Percentiles rank a stretch among this genome's conserved stretches.
phyloP scores from a whole-genome alignment of 2,113 vertebrate species.

The Microtus richardsoni region DNA sequence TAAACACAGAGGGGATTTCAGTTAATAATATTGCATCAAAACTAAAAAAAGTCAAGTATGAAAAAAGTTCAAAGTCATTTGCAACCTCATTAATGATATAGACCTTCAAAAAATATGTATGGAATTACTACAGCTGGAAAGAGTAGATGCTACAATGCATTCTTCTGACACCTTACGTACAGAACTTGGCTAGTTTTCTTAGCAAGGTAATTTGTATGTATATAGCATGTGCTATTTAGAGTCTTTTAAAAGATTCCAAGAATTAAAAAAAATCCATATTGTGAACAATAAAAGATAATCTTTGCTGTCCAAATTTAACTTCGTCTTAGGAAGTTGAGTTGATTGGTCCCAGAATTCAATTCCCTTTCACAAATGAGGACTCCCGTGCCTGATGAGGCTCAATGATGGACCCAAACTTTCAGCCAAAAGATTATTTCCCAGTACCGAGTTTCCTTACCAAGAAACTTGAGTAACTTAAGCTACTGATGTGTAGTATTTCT shows the following conservation, averaged over 20 bases:
- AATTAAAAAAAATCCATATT: neutral
- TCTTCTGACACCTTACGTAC: neutral
- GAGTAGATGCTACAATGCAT: neutral
- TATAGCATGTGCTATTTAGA: neutral
- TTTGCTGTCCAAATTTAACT: neutral
- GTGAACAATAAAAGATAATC: neutral
- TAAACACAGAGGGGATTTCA: neutral
- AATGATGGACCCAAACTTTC: too few species aligned
- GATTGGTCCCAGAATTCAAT: neutral
- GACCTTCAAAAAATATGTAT: neutral
- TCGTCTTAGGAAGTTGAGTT: conserved; percentile 9
- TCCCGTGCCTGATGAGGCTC: neutral
- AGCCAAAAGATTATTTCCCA: neutral
- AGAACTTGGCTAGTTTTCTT: neutral
- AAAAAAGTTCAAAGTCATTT: neutral
- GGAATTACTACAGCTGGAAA: neutral
- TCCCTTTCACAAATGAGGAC: neutral
- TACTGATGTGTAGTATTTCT: neutral
- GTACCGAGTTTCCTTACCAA: neutral
- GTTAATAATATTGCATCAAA: neutral
- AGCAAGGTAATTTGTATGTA: conserved; percentile 14
- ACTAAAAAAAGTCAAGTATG: neutral
- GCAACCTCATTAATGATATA: neutral
- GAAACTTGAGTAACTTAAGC: neutral
- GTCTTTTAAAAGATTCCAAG: neutral